A percentile compares a stretch with the other conserved stretches of the same genome.
phyloP scores from a whole-genome alignment of 2,113 vertebrate genomes.

The Coptodon rendalli region DNA sequence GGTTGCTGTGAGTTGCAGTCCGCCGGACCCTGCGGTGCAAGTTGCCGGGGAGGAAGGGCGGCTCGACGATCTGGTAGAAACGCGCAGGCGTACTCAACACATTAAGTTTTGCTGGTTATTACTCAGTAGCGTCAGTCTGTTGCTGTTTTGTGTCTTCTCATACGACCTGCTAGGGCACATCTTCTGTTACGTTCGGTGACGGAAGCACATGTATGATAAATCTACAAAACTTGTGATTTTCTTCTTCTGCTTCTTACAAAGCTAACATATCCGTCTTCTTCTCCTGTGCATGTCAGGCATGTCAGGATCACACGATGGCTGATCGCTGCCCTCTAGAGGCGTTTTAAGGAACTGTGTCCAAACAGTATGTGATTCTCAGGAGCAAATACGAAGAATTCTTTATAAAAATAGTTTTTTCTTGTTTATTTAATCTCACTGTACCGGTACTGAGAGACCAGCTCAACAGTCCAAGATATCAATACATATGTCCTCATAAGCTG shows the following conservation, averaged over 20 bases:
- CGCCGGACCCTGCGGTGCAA: conserved; percentile 47
- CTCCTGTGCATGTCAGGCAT: not conserved
- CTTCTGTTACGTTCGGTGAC: not conserved
- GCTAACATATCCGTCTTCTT: not conserved
- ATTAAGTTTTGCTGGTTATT: not conserved
- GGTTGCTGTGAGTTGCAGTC: conserved; percentile 42
- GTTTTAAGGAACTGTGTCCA: not conserved
- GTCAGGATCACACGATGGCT: no score
- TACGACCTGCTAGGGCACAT: rapidly evolving
- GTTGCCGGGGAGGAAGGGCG: conserved; percentile 53
- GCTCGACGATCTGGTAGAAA: not conserved
- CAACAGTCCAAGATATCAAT: not conserved
- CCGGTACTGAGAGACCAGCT: not conserved
- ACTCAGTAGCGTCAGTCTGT: not conserved
- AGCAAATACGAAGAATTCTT: not conserved
- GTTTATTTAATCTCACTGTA: not conserved
- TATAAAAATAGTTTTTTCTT: not conserved
- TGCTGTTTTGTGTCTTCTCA: not conserved
- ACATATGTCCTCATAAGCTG: no score
- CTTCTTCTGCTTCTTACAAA: not conserved
- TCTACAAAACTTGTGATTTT: not conserved
- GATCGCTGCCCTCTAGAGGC: not conserved
- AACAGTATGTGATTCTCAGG: not conserved
- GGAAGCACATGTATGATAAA: not conserved
- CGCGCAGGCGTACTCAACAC: conserved; percentile 45